Evolutionary conservation across 2,888 invertebrate species (phyloP).

Genomic region (Thecocarcelia acutangulata): DNA sequence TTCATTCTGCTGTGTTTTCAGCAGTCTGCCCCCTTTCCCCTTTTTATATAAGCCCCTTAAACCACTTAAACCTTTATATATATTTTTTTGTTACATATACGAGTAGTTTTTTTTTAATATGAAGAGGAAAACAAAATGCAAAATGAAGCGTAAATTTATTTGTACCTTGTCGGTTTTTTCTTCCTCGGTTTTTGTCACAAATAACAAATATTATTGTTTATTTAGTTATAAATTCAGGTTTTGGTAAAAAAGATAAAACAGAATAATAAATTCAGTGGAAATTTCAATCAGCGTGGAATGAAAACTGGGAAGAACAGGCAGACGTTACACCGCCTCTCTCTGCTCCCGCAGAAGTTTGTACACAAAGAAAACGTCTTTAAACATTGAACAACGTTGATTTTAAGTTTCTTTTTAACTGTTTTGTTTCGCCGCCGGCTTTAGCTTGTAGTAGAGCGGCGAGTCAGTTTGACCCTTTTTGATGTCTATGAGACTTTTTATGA

Average conservation of each 20-base stretch:
- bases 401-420: no score
- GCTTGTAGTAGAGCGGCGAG: no score
- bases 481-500: no score
- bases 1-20: slow-evolving; percentile 12
- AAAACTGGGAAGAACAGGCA: background rate
- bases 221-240: slow-evolving; percentile 48
- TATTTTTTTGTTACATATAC: slow-evolving; percentile 26
- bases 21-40: background rate
- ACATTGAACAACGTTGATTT: no score
- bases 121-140: background rate
- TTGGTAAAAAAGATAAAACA: slow-evolving; percentile 8
- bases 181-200: background rate
- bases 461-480: no score
- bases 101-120: slow-evolving; percentile 16
- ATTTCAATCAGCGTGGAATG: background rate
- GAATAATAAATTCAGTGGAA: slow-evolving; percentile 30
- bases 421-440: no score
- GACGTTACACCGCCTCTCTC: background rate
- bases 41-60: background rate
- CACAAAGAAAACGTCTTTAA: no score
- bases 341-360: no score
- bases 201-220: slow-evolving; percentile 34
- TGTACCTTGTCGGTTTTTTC: slow-evolving; percentile 5
- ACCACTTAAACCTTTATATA: background rate
- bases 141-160: slow-evolving; percentile 29